Base-by-base conservation (phyloP, 2,113 vertebrate species). In the zebrafish (Danio rerio) region DNA sequence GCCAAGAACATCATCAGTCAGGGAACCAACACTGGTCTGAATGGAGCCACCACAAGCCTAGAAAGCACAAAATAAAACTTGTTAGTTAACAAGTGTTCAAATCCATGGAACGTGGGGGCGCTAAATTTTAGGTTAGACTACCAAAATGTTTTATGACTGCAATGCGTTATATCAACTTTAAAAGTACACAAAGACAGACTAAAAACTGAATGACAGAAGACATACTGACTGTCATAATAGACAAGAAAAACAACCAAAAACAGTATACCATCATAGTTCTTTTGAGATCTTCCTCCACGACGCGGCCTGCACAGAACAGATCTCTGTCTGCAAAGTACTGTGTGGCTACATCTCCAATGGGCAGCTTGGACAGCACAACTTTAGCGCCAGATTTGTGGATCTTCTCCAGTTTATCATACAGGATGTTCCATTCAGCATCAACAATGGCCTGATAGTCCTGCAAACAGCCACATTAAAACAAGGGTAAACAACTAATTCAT, bases 371-470 rank as follows among this genome's bases (percentile, higher is more conserved):
- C 61, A 99, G 87, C 52, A 99, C 92, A 2, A 99, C 98, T 87
- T 98, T 99, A 87, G 98, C 97, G 58, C 98, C 98, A 0, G 98
- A 99, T 83, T 90, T 87, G 82, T 95, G 88, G 89, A 99, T 97
- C 91, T 95, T 99, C 82, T 99, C 98, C 56, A 99, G 91, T 65
- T 99, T 99, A 91, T 99, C 96, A 0, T 99, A 99, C 6, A 99
- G 90, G 91, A 99, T 99, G 91, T 95, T 96, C 98, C 98, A 99
- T 84, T 99, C 98, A 0, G 98, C 98, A 4, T 99, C 98, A 72
- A 99, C 98, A 0, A 99, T 98, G 61, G 98, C 97, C 89, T 99
- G 98, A 84, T 99, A 99, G 42, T 99, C 98, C 98, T 99, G 80
- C 12, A 88, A 18, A 80, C n/a, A 73, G 12, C 16, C 65, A 18